Base-by-base conservation (phyloP, 2,797 vertebrate genomes). In the Neosalanx taihuensis region DNA sequence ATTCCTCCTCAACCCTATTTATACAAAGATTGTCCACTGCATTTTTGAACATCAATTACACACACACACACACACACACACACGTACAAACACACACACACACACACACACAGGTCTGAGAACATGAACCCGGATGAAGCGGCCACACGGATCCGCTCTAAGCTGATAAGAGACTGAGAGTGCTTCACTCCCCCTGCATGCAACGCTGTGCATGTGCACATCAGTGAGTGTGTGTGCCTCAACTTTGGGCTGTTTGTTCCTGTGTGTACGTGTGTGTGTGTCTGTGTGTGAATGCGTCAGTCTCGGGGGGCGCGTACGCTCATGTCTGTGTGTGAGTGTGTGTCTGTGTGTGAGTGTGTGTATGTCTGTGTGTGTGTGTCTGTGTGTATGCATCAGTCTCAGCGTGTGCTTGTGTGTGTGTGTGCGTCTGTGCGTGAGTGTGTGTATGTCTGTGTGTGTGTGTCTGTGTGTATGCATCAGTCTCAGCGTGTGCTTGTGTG, bases 11-110 rank as follows among this genome's bases (percentile, higher is more conserved):
- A 61, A 74, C 83, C 37, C 79, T 71, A 77, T 76, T 82, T n/a
- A 64, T 35, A 64, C 71, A 83, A 66, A 72, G 79, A 83, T 76
- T 72, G 63, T 82, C 72, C 68, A n/a, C 70, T 83, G 81, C 82
- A 86, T 89, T 85, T 76, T 85, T 88, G 81, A 80, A 85, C 84
- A 86, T 73, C 64, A 85, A 85, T 84, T 73, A 84, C 69, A 84
- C 76, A 78, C 64, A 67, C 63, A 71, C 51, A 66, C 20, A 70
- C 51, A 76, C 31, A 57, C 72, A 37, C 10, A 57, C 46, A 63
- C 37, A 67, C 51, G 75, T n/a, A 30, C 70, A 29, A 18, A 37
- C 46, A 60, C 58, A n/a, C n/a, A 67, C 23, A 67, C 64, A 67
- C 46, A 31, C n/a, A 49, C 64, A 41, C 46, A 56, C n/a, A 46